Conservation (phyloP, 2,797 vertebrate genomes). For the Dipus sagitta region DNA sequence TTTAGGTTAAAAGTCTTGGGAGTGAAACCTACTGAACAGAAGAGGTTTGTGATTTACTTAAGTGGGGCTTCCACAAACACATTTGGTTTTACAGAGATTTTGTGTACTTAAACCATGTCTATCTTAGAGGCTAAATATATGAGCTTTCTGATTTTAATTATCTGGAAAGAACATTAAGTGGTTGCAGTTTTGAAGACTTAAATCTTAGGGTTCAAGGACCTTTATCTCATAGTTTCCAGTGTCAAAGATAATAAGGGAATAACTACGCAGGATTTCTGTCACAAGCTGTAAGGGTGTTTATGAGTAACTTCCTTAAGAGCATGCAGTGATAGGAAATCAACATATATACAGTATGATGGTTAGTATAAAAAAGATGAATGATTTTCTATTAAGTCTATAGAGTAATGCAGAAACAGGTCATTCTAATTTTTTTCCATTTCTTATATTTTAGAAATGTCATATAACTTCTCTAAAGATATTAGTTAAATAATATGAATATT, state of each 20-base stretch:
- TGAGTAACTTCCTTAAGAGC: neutral
- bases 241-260: neutral
- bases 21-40: neutral
- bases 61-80: accelerated
- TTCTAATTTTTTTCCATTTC: neutral
- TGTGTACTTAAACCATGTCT: accelerated
- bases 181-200: neutral
- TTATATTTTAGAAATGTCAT: neutral
- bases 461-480: neutral
- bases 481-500: neutral
- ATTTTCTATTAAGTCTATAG: too few relatives aligned
- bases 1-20: neutral
- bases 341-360: neutral
- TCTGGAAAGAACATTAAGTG: neutral
- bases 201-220: neutral
- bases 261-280: neutral
- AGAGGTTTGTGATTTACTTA: neutral
- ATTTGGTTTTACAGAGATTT: neutral
- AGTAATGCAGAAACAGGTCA: neutral
- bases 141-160: neutral
- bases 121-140: neutral
- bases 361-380: neutral
- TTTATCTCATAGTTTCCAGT: neutral
- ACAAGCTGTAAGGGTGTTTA: neutral
- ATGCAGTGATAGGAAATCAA: neutral